Percentiles rank a stretch among this genome's conserved stretches.
Conservation (phyloP, 2,797 vertebrate genomes). For the Myotis planiceps region DNA sequence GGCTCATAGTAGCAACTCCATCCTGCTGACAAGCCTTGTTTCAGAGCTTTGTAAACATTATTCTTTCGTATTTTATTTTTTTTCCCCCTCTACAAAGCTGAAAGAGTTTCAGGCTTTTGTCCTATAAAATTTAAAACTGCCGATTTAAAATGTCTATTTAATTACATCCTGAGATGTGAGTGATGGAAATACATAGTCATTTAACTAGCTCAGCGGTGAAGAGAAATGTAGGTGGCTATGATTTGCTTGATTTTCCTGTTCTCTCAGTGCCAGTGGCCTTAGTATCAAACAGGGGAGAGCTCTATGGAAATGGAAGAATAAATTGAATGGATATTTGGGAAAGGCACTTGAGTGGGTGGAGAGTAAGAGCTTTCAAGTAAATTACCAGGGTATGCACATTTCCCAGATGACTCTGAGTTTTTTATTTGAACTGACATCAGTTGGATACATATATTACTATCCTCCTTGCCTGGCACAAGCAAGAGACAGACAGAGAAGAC, state of each 20-base stretch:
- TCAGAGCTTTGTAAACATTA: constrained; percentile 81
- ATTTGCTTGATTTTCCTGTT: constrained; percentile 2
- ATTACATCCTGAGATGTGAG: constrained; percentile 55
- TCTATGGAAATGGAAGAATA: constrained; percentile 18
- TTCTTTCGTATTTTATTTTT: constrained; percentile 73
- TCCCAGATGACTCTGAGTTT: constrained; percentile 66
- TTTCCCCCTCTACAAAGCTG: constrained; percentile 56
- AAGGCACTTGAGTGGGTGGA: constrained; percentile 55
- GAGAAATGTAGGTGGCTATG: not conserved
- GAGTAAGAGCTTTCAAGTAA: constrained; percentile 64
- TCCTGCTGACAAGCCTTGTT: constrained; percentile 76
- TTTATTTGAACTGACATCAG: constrained; percentile 56
- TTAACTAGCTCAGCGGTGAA: constrained; percentile 35
- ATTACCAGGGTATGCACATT: constrained; percentile 44
- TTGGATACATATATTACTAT: constrained; percentile 57
- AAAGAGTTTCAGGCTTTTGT: constrained; percentile 70
- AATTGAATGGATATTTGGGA: constrained; percentile 51
- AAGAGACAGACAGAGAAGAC: constrained; percentile 30
- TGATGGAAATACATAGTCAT: constrained; percentile 38
- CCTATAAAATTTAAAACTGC: constrained; percentile 70
- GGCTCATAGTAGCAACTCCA: constrained; percentile 77
- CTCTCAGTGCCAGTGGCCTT: not conserved
- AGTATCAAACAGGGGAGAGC: not conserved
- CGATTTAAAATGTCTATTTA: constrained; percentile 78
- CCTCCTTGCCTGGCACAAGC: constrained; percentile 27